phyloP scores from a whole-genome alignment of 2,888 invertebrate species.

The Nomada flava region DNA sequence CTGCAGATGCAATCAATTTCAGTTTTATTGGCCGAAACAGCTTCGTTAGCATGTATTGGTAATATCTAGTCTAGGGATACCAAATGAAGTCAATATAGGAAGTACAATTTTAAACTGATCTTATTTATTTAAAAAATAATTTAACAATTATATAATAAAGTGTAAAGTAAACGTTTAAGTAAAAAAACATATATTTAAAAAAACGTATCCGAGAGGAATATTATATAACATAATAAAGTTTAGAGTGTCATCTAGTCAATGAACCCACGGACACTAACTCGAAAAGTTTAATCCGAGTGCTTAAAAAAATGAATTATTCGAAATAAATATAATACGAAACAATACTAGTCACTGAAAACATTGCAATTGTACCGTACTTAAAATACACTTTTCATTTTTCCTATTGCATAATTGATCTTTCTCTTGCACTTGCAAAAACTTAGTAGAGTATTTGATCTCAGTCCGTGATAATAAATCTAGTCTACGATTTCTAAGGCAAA shows the following conservation, averaged over 20 bases:
- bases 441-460: constrained; percentile 73
- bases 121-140: not conserved
- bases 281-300: constrained; percentile 69
- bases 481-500: constrained; percentile 33
- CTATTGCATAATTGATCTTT: not conserved
- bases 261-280: constrained; percentile 73
- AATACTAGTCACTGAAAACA: not conserved
- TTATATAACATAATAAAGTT: constrained; percentile 52
- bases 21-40: constrained; percentile 13
- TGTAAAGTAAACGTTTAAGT: not conserved
- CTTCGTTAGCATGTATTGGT: not conserved
- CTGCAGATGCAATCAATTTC: constrained; percentile 53
- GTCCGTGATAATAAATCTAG: constrained; percentile 65
- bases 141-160: not conserved
- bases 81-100: not conserved
- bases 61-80: constrained; percentile 9
- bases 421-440: constrained; percentile 17
- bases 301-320: not conserved
- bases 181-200: constrained; percentile 44
- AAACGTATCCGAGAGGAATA: constrained; percentile 27
- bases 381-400: not conserved
- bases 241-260: constrained; percentile 79
- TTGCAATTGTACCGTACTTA: not conserved
- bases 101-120: not conserved
- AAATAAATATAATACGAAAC: not conserved